Percentiles rank a stretch among this genome's conserved stretches.
phyloP scores from a whole-genome alignment of 2,113 vertebrate genomes.

The Clarias gariepinus region DNA sequence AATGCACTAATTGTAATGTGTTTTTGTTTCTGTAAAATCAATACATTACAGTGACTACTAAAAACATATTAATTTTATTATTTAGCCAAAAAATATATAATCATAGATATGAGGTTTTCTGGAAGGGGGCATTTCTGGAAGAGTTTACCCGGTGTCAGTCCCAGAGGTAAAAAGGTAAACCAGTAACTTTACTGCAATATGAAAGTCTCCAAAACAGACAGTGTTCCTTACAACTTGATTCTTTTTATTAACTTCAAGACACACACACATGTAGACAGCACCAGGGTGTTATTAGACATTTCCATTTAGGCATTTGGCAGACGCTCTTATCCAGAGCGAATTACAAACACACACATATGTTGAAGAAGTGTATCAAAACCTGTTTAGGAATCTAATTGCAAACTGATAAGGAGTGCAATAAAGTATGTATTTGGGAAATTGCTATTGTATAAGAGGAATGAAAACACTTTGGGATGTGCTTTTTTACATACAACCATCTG shows the following conservation, averaged over 20 bases:
- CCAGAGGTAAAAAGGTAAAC: background rate
- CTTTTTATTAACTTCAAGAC: background rate
- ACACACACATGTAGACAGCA: background rate
- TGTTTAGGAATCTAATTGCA: background rate
- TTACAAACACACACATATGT: background rate
- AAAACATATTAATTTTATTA: background rate
- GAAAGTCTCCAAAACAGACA: background rate
- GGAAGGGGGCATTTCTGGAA: background rate
- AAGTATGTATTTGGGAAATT: background rate
- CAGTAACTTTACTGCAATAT: background rate
- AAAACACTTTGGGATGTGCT: background rate
- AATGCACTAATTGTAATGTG: background rate
- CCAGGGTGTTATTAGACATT: background rate
- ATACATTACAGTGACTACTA: background rate
- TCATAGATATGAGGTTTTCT: background rate
- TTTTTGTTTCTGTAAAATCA: background rate
- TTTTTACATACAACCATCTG: slow-evolving; percentile 36
- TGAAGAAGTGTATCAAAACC: background rate
- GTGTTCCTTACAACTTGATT: background rate
- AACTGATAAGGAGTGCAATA: background rate
- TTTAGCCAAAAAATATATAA: background rate
- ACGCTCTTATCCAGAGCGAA: no score
- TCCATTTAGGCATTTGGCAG: no score
- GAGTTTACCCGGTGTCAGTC: background rate
- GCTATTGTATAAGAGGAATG: background rate